phyloP scores from a whole-genome alignment of 2,113 vertebrate species.

The Egretta garzetta region DNA sequence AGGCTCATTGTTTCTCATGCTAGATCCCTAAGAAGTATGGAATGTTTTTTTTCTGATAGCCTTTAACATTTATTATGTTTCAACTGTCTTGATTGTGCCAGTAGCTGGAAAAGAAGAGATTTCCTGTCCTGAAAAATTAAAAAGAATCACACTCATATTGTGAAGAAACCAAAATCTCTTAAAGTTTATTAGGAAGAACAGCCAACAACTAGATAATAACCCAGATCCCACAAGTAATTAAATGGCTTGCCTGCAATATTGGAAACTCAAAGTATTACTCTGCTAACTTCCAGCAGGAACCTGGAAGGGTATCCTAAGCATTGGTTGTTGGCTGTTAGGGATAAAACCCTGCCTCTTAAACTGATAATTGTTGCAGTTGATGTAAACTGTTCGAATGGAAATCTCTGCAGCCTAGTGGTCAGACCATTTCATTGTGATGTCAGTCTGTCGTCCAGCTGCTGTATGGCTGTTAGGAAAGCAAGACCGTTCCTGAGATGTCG shows the following conservation, averaged over 20 bases:
- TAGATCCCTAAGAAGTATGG: not conserved
- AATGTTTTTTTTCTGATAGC: not conserved
- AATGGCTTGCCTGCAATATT: not conserved
- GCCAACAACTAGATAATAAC: not conserved
- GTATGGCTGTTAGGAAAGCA: not conserved
- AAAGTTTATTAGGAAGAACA: not conserved
- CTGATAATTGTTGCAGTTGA: not conserved
- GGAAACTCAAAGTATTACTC: not conserved
- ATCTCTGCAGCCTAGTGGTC: not conserved
- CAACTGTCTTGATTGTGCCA: not conserved
- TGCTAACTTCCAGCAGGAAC: not conserved
- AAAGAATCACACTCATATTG: not conserved
- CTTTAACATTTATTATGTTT: not conserved
- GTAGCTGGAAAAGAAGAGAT: not conserved
- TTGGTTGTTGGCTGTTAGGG: not conserved
- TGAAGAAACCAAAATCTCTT: not conserved
- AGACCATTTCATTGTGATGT: rapidly evolving
- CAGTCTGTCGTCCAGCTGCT: not conserved
- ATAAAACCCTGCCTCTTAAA: not conserved
- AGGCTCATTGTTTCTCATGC: not conserved
- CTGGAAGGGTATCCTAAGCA: not conserved
- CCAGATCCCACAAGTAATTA: rapidly evolving
- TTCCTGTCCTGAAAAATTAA: not conserved
- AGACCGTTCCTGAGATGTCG: not conserved
- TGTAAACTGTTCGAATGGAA: not conserved